Percentiles rank a stretch among this genome's conserved stretches.
Evolutionary conservation across 2,113 vertebrate species (phyloP).

Genomic region (Percopsis transmontana): DNA sequence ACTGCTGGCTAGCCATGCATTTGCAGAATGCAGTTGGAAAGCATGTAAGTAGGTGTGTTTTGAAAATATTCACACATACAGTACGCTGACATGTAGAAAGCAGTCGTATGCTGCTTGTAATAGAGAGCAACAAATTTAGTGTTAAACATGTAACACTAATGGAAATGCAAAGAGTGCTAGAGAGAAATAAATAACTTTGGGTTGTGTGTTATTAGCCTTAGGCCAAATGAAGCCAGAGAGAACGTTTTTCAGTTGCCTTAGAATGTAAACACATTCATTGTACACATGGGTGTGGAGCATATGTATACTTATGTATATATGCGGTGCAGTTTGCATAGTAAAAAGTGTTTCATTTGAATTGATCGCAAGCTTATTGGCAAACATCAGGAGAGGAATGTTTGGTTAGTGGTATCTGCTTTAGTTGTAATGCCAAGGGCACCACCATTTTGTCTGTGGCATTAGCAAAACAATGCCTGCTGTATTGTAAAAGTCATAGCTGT

Average conservation of each 20-base stretch:
- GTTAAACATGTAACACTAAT: background rate
- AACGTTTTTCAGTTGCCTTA: slow-evolving; percentile 74
- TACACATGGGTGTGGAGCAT: background rate
- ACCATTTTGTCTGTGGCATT: background rate
- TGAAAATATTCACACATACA: background rate
- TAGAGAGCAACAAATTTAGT: background rate
- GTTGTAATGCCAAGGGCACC: background rate
- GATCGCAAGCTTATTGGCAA: background rate
- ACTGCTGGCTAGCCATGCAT: slow-evolving; percentile 13
- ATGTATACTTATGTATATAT: slow-evolving; percentile 4
- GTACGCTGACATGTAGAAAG: slow-evolving; percentile 1
- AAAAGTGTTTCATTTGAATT: background rate
- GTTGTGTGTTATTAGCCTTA: slow-evolving; percentile 27
- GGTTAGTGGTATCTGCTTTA: background rate
- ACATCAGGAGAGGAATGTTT: background rate
- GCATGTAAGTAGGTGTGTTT: background rate
- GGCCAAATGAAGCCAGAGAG: slow-evolving; percentile 49
- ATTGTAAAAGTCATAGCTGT: slow-evolving; percentile 1
- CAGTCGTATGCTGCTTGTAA: background rate
- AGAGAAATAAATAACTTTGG: slow-evolving; percentile 8
- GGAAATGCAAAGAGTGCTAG: background rate
- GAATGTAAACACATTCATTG: slow-evolving; percentile 40
- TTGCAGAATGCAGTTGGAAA: slow-evolving; percentile 13
- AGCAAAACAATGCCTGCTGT: background rate
- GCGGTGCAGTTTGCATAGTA: slow-evolving; percentile 9